Evolutionary conservation across 2,888 invertebrate species (phyloP), one percentile per base, ranked within the genome.

Genomic region (Mythimna vitellina): DNA sequence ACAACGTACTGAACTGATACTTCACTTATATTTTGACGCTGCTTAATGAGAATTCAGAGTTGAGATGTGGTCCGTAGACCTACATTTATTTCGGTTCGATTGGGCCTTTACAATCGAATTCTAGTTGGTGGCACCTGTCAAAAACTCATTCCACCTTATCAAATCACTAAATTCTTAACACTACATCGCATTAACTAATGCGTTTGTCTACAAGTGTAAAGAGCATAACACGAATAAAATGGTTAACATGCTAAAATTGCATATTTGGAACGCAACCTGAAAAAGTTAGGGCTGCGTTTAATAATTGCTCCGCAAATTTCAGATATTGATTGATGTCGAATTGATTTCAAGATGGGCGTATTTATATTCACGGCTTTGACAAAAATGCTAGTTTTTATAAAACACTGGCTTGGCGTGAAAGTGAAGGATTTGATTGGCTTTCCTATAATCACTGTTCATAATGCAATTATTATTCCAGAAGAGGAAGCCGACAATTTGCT

Each of bases 71-170:
- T 89, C 93, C 92, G 91, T 90, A 92, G 92, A 90, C 89, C 95
- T 96, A 95, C 95, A 95, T 96, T 94, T 93, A 94, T 89, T 92
- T 90, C 89, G 88, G 90, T 93, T 92, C 90, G 89, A 87, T 88
- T 63, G 86, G 87, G 86, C 85, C 86, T 85, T 88, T 89, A 82
- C 86, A 86, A 79, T 74, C 65, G 84, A 86, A 88, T 86, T 91
- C 90, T 73, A 88, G 91, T 88, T 89, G 89, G 89, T 85, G 87
- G 88, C 88, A 89, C 74, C 84, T 91, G 91, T 92, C 92, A 91
- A 86, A 87, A 57, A n/a, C 12, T 66, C 65, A 70, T 78, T 82
- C 78, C 76, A 80, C 25, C 35, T 64, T n/a, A n/a, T 5, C 49
- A 20, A 66, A 65, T 70, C 56, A 22, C 6, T 65, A 20, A 49